Percentiles rank a stretch among this genome's conserved stretches.
Evolutionary conservation across 1,140 invertebrate genomes (phyloP).

Genomic region (Tenebrio molitor): DNA sequence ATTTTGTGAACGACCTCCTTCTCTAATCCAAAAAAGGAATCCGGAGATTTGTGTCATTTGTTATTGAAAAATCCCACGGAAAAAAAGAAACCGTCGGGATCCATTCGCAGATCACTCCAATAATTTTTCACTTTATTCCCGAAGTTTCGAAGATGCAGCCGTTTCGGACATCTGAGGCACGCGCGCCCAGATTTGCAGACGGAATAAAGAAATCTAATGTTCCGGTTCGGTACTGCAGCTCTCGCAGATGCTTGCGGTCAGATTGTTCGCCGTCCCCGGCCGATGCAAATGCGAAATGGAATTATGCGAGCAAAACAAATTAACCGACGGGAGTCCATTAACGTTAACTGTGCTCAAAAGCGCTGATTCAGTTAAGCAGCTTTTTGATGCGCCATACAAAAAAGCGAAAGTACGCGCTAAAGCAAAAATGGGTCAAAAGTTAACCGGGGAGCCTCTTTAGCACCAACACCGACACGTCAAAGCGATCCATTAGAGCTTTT

Average conservation of each 20-base stretch:
- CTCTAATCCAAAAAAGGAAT: constrained; percentile 31
- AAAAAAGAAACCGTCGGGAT: background rate
- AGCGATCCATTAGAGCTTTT: constrained; percentile 50
- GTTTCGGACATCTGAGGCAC: constrained; percentile 1
- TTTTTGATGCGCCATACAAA: constrained; percentile 3
- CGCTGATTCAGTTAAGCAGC: background rate
- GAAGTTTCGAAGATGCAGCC: constrained; percentile 7
- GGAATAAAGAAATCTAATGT: constrained; percentile 32
- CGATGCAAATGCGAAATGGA: background rate
- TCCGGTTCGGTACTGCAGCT: constrained; percentile 14
- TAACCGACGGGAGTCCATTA: background rate
- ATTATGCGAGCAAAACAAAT: background rate
- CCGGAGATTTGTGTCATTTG: background rate
- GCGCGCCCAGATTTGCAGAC: constrained; percentile 21
- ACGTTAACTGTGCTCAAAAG: constrained; percentile 3
- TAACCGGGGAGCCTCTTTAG: constrained; percentile 18
- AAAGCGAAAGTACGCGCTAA: constrained; percentile 1
- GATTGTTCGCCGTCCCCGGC: background rate
- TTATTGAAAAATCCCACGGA: background rate
- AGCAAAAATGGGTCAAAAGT: constrained; percentile 34
- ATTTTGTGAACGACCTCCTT: constrained; percentile 7
- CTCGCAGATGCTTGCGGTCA: constrained; percentile 38
- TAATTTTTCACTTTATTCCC: constrained; percentile 17
- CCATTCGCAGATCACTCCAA: constrained; percentile 17
- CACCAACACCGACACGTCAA: constrained; percentile 35